Evolutionary conservation across 2,888 invertebrate species (phyloP).

Genomic region (Orchestes rusci): DNA sequence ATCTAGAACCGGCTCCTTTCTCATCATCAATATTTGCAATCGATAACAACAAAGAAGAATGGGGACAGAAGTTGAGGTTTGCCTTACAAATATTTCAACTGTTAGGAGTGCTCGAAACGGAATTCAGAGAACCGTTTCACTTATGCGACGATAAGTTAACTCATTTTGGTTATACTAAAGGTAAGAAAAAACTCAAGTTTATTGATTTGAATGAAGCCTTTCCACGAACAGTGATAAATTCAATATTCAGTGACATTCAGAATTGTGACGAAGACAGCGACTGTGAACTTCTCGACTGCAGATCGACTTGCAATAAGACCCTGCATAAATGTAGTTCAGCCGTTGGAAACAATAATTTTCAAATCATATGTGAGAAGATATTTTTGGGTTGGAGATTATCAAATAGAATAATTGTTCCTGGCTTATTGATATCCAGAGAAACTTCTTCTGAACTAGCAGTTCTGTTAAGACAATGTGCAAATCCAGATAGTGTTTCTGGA

Average conservation of each 20-base stretch:
- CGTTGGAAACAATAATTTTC: conserved; percentile 58
- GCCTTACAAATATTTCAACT: conserved; percentile 56
- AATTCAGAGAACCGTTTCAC: conserved; percentile 54
- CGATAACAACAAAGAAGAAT: conserved; percentile 50
- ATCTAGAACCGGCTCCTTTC: conserved; percentile 50
- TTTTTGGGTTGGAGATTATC: conserved; percentile 58
- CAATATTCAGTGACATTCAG: conserved; percentile 41
- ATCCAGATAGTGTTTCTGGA: conserved; percentile 46
- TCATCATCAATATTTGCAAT: conserved; percentile 48
- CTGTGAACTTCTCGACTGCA: conserved; percentile 62
- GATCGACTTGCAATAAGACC: conserved; percentile 51
- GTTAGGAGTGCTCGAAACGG: conserved; percentile 51
- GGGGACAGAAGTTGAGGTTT: conserved; percentile 51
- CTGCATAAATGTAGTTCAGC: conserved; percentile 49
- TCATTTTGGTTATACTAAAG: conserved; percentile 54
- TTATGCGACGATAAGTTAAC: conserved; percentile 62
- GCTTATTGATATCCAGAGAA: conserved; percentile 52
- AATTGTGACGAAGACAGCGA: conserved; percentile 53
- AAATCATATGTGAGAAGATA: conserved; percentile 60
- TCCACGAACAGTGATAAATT: conserved; percentile 49
- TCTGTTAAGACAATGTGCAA: conserved; percentile 53
- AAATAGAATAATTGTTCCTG: conserved; percentile 54
- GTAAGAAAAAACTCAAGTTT: conserved; percentile 50
- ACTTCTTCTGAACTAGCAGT: conserved; percentile 53
- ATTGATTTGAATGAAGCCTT: conserved; percentile 58